A percentile compares a stretch with the other conserved stretches of the same genome.
These are phyloP conservation scores for Gambelia wislizenii DNA, from an alignment of 2,797 vertebrate species.

Conservation along the genomic window DNA sequence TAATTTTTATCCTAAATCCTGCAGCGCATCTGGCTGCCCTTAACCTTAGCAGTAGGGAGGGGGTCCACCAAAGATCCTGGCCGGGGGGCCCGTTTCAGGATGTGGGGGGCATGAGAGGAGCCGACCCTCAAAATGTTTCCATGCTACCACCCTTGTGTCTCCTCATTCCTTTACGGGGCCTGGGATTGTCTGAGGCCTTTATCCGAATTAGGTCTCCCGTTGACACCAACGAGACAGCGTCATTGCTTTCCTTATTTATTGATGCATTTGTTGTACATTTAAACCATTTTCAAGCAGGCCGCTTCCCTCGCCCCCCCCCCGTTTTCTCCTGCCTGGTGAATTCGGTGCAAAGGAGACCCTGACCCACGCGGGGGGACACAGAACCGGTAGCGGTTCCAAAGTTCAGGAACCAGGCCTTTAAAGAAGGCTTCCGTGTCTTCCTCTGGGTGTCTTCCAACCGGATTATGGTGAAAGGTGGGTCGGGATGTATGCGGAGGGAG, in stretches of 20 bases:
- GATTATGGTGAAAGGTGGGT: background rate
- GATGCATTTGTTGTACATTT: background rate
- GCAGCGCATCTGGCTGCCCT: too few relatives aligned
- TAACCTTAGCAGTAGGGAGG: too few relatives aligned
- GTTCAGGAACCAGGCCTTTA: background rate
- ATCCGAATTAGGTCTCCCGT: background rate
- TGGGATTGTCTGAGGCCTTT: background rate
- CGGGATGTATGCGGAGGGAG: too few relatives aligned
- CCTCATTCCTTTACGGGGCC: background rate
- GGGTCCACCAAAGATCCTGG: too few relatives aligned
- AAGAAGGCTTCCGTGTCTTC: background rate
- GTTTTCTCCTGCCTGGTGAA: background rate
- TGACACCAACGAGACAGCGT: background rate
- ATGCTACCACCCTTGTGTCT: background rate
- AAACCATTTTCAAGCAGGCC: background rate
- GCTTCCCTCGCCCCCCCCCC: rapidly evolving
- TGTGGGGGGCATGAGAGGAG: too few relatives aligned
- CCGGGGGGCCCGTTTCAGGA: too few relatives aligned
- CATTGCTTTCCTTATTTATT: too few relatives aligned
- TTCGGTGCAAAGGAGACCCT: background rate
- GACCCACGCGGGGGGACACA: too few relatives aligned
- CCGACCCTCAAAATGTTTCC: too few relatives aligned
- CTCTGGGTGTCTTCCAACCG: background rate
- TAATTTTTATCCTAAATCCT: too few relatives aligned
- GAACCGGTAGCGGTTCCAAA: background rate